A percentile compares a stretch with the other conserved stretches of the same genome.
Conservation (phyloP, 2,797 vertebrate species). For the Xiphophorus birchmanni region DNA sequence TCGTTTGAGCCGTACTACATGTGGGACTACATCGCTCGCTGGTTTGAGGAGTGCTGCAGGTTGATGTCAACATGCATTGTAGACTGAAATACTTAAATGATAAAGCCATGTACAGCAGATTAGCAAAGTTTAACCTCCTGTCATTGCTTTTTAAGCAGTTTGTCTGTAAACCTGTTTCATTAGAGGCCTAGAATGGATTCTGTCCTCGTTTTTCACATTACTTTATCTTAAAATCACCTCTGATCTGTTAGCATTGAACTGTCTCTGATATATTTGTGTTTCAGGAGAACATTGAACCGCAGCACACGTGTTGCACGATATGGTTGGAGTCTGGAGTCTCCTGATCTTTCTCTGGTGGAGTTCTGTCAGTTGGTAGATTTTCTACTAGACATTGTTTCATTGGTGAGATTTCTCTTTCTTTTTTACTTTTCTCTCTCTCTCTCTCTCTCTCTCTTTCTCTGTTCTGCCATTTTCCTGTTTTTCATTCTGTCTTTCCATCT, state of each 20-base stretch:
- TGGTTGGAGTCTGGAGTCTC: constrained; percentile 78
- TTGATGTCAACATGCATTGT: constrained; percentile 56
- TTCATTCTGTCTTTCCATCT: neutral
- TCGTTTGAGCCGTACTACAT: constrained; percentile 99
- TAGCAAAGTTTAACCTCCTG: neutral
- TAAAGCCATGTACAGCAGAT: neutral
- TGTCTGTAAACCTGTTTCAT: neutral
- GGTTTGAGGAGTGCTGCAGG: constrained; percentile 99
- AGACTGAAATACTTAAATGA: neutral
- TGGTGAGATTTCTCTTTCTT: constrained; percentile 84
- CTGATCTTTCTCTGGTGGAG: constrained; percentile 88
- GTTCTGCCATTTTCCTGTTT: neutral
- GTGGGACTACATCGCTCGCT: constrained; percentile 98
- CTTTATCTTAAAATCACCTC: neutral
- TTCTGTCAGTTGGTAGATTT: constrained; percentile 98
- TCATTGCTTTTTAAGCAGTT: neutral
- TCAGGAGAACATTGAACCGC: constrained; percentile 87
- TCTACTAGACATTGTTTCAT: constrained; percentile 97
- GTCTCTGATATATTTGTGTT: constrained; percentile 21
- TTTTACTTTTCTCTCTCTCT: neutral
- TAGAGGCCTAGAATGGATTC: neutral
- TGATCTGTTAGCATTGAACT: neutral
- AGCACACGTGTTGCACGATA: constrained; percentile 75
- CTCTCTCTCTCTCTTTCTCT: neutral
- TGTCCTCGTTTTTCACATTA: neutral